Evolutionary conservation across 2,888 invertebrate species (phyloP), one percentile per base, ranked within the genome.

Genomic region (Melitaea athalia): DNA sequence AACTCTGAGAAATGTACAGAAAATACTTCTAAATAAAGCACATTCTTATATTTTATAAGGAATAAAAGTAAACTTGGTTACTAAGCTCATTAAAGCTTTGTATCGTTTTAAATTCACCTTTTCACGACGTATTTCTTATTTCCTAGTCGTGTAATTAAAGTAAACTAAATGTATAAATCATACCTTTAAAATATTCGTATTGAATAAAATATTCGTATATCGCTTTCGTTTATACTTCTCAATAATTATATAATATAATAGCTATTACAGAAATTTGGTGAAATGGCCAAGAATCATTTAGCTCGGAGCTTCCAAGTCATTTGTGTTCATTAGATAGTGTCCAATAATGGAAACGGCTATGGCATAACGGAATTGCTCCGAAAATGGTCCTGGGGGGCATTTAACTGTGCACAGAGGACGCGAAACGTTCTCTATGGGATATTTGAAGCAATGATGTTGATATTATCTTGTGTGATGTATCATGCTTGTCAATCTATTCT

Each of bases 301-400:
- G 80, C 78, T 77, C 76, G 75, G 72, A 76, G 77, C 78, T 81
- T 82, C 82, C 79, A 74, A 80, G 81, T 81, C 86, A 84, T 89
- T 88, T 86, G 86, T 84, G 87, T 87, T 86, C 90, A 87, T 89
- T 89, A 88, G 85, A 83, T 87, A 84, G 84, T 84, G 83, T 85
- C 83, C 86, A 81, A 84, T 89, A 88, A 89, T 87, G 87, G 81
- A 79, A 83, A 87, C 79, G 81, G 81, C 81, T 81, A 84, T 83
- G 83, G 83, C 79, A 84, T 80, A 79, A 77, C 79, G 79, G 76
- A 85, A 87, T 81, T 80, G 82, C 77, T 74, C 74, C 79, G 77
- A 80, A 81, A 88, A 87, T 84, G 85, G 84, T 79, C 77, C 80
- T 79, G 81, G 77, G 77, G 77, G 74, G 75, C 78, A 79, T 81